Conservation (phyloP, 1,140 invertebrate genomes). For the Hydropsyche tenuis region DNA sequence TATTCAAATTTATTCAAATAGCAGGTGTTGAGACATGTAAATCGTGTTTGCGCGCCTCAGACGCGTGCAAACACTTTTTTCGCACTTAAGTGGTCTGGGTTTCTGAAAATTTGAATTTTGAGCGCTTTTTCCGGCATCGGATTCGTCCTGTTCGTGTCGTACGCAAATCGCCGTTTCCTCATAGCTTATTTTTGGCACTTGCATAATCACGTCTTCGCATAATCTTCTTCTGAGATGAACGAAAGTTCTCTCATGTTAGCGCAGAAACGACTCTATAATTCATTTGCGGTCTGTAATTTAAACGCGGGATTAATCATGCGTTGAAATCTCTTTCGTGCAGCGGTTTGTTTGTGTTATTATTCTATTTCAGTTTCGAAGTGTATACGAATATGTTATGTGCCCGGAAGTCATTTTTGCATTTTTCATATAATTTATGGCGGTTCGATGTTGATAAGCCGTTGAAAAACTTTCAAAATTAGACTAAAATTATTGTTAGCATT, state of each 20-base stretch:
- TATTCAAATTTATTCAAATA: slow-evolving; percentile 35
- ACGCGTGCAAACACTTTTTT: slow-evolving; percentile 18
- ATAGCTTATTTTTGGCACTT: too few species aligned
- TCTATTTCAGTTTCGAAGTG: too few species aligned
- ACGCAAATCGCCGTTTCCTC: too few species aligned
- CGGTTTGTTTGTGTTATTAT: not conserved
- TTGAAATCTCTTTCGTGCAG: not conserved
- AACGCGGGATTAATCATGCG: not conserved
- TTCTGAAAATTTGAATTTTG: slow-evolving; percentile 5
- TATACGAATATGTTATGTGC: too few species aligned
- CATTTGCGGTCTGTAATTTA: slow-evolving; percentile 2
- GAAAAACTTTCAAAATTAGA: too few species aligned
- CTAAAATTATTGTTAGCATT: too few species aligned
- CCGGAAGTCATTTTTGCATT: too few species aligned
- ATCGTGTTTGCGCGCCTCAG: slow-evolving; percentile 3
- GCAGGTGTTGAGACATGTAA: slow-evolving; percentile 30
- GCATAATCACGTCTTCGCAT: too few species aligned
- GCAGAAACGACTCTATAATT: not conserved
- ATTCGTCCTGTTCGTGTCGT: not conserved
- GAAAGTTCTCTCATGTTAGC: too few species aligned
- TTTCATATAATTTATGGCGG: not conserved
- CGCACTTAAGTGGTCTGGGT: not conserved
- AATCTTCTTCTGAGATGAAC: too few species aligned
- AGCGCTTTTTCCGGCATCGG: not conserved
- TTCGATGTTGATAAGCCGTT: not conserved